Evolutionary conservation across 2,888 invertebrate genomes (phyloP).

Genomic region (Koerneria pararmatus): DNA sequence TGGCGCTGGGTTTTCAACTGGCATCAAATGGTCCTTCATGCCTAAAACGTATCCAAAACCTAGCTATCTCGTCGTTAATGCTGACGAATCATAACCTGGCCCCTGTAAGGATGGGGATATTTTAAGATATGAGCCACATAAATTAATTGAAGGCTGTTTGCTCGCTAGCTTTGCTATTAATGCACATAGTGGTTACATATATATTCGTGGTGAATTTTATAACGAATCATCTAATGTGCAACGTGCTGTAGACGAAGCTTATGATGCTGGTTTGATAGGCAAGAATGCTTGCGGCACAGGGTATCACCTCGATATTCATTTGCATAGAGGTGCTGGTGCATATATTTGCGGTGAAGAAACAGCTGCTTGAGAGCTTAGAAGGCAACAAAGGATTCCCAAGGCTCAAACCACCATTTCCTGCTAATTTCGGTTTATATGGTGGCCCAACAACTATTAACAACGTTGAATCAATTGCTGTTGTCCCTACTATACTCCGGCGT

Average conservation of each 20-base stretch:
- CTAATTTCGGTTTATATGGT: too few species aligned
- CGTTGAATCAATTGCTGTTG: too few species aligned
- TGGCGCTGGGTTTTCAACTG: slow-evolving; percentile 98
- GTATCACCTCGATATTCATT: slow-evolving; percentile 91
- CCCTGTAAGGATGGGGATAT: slow-evolving; percentile 97
- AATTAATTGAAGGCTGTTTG: slow-evolving; percentile 68
- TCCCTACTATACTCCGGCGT: too few species aligned
- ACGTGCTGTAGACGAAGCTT: slow-evolving; percentile 65
- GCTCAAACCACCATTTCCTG: too few species aligned
- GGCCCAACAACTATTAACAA: too few species aligned
- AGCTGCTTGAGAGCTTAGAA: slow-evolving; percentile 62
- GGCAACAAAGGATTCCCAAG: too few species aligned
- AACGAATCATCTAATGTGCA: slow-evolving; percentile 98
- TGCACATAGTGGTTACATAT: slow-evolving; percentile 89
- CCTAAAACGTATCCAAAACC: slow-evolving; percentile 77
- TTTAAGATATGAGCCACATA: slow-evolving; percentile 97
- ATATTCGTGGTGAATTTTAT: slow-evolving; percentile 98
- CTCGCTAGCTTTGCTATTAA: slow-evolving; percentile 74
- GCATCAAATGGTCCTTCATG: slow-evolving; percentile 99
- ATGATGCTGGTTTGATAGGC: slow-evolving; percentile 75
- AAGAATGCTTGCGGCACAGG: slow-evolving; percentile 93
- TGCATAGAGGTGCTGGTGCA: slow-evolving; percentile 93
- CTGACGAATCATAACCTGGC: slow-evolving; percentile 98
- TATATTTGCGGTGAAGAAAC: slow-evolving; percentile 99
- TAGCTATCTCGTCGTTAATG: slow-evolving; percentile 95